These are phyloP conservation scores for Lysiphlebus fabarum DNA, from an alignment of 1,140 invertebrate genomes.

Conservation along the genomic window DNA sequence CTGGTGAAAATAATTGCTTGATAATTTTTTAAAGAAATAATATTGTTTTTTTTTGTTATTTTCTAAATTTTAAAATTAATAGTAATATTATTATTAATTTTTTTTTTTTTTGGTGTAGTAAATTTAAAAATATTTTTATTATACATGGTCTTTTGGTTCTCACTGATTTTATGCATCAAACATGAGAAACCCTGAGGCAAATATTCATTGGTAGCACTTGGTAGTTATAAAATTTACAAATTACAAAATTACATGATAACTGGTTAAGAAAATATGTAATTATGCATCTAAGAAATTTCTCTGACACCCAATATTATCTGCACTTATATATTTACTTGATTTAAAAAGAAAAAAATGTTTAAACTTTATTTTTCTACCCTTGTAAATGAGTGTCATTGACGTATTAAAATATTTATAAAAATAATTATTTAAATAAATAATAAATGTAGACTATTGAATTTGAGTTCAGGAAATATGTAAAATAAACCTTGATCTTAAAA, in stretches of 20 bases:
- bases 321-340: no score
- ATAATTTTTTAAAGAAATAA: neutral
- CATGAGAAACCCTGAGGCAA: neutral
- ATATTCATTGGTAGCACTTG: constrained; percentile 21
- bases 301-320: constrained; percentile 29
- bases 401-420: no score
- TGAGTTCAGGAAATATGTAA: neutral
- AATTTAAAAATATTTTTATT: no score
- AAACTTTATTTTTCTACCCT: neutral
- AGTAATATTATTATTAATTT: no score
- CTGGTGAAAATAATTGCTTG: no score
- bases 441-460: neutral
- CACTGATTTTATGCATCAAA: no score
- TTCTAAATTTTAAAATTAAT: no score
- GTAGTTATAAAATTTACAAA: constrained; percentile 36
- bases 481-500: neutral
- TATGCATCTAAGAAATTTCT: constrained; percentile 34
- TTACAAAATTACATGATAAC: constrained; percentile 46
- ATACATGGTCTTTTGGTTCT: no score
- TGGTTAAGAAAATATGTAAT: constrained; percentile 34
- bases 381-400: no score
- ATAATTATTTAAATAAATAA: neutral
- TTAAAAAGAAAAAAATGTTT: no score
- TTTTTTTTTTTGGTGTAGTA: no score
- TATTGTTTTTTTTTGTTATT: neutral